Conservation (phyloP, 2,113 vertebrate species). For the Peucedramus taeniatus region DNA sequence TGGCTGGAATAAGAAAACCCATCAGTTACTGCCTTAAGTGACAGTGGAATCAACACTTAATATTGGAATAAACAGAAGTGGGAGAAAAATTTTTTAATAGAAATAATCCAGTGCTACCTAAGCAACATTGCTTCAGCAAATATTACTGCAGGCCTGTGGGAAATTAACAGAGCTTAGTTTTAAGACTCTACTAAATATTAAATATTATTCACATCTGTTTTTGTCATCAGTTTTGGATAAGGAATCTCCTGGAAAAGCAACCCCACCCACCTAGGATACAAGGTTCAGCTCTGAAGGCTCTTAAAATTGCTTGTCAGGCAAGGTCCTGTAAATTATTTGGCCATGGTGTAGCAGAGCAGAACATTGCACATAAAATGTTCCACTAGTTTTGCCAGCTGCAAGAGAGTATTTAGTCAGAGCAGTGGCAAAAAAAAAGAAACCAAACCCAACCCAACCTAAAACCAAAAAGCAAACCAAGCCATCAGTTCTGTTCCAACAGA, state of each 20-base stretch:
- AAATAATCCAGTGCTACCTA: not conserved
- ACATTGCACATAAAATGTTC: not conserved
- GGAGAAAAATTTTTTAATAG: not conserved
- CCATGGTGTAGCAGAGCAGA: not conserved
- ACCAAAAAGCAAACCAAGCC: not conserved
- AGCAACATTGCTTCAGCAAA: not conserved
- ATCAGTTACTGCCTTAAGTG: not conserved
- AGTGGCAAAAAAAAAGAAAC: not conserved
- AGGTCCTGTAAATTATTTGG: fast-evolving
- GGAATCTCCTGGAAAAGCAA: not conserved
- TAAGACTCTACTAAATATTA: not conserved
- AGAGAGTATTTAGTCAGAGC: not conserved
- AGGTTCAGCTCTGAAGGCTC: not conserved
- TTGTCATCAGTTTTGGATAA: not conserved
- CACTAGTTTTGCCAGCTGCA: not conserved
- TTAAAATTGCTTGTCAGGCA: not conserved
- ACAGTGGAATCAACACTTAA: not conserved
- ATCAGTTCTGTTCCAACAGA: not conserved
- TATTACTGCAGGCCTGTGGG: not conserved
- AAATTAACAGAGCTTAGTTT: not conserved
- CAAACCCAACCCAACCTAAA: not conserved
- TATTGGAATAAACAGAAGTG: not conserved
- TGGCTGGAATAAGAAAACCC: not conserved
- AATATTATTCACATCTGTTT: not conserved
- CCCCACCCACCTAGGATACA: not conserved